Evolutionary conservation across 2,888 invertebrate species (phyloP), one percentile per base, ranked within the genome.

Genomic region (Drosophila histrio): DNA sequence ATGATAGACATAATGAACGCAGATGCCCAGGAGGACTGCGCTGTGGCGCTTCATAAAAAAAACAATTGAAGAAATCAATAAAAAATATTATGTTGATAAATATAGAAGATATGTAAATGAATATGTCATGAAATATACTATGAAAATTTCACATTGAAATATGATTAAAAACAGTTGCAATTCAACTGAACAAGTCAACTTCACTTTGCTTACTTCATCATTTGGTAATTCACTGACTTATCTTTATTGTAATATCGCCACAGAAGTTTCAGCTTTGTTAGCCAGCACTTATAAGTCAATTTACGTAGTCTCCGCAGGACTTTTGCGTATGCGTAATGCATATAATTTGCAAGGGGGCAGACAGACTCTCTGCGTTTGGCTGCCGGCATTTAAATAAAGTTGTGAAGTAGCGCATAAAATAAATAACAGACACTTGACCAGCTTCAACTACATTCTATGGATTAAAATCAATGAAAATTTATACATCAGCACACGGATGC

Each of bases 381-480:
- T 66, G 44, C 21, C 66, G 87, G 71, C 73, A 71, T 70, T 79
- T 75, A 79, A 85, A 87, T 82, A 88, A 89, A 82, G 82, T 82
- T 82, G 82, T 82, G 86, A 82, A 82, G 82, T 87, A 82, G 88
- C 82, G 80, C 68, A 81, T 85, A 85, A 65, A 66, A 82, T 82
- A 87, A 82, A 82, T 87, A 87, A 78, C 87, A 62, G 79, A 67
- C 83, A 80, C 86, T 80, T 82, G 86, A 85, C 38, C 49, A 58
- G 52, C 43, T 44, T 9, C 26, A 34, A 32, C 47, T 15, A 28
- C 52, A 39, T 50, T 79, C 57, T 58, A 62, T 63, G 73, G 84
- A 80, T 87, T 84, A 65, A 85, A 87, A 82, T 85, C 88, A 82
- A 76, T 68, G 43, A 53, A 56, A 72, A 81, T 78, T 63, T 72